Evolutionary conservation across 2,888 invertebrate species (phyloP).

Genomic region (Loripinus fragilis): DNA sequence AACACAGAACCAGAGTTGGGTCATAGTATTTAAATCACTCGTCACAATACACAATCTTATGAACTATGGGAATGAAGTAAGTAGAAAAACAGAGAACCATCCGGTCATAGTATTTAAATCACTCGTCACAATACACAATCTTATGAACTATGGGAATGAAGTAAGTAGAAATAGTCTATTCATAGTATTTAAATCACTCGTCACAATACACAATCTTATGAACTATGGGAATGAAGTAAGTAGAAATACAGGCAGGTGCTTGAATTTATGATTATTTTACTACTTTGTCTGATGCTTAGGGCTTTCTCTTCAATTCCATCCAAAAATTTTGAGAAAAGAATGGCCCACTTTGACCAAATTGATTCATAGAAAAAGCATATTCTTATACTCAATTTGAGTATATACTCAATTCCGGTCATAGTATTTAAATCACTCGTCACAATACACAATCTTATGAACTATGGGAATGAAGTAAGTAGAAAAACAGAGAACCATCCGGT

Average conservation of each 20-base stretch:
- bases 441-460: constrained; percentile 99
- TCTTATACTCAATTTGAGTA: no score
- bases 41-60: constrained; percentile 99
- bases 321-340: no score
- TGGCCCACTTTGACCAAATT: constrained; percentile 99
- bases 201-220: constrained; percentile 99
- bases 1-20: constrained; percentile 99
- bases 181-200: constrained; percentile 98
- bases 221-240: constrained; percentile 99
- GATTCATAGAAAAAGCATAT: constrained; percentile 99
- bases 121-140: constrained; percentile 98
- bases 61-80: constrained; percentile 99
- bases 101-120: constrained; percentile 99
- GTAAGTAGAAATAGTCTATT: constrained; percentile 95
- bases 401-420: constrained; percentile 99
- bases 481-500: no score
- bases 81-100: constrained; percentile 93
- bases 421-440: constrained; percentile 99
- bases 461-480: constrained; percentile 96
- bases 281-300: no score
- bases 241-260: no score
- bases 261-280: no score
- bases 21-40: constrained; percentile 98
- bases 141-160: constrained; percentile 99
- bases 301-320: no score